A percentile compares a stretch with the other conserved stretches of the same genome.
phyloP scores from a whole-genome alignment of 2,113 vertebrate genomes.

The Chrysochloris asiatica region DNA sequence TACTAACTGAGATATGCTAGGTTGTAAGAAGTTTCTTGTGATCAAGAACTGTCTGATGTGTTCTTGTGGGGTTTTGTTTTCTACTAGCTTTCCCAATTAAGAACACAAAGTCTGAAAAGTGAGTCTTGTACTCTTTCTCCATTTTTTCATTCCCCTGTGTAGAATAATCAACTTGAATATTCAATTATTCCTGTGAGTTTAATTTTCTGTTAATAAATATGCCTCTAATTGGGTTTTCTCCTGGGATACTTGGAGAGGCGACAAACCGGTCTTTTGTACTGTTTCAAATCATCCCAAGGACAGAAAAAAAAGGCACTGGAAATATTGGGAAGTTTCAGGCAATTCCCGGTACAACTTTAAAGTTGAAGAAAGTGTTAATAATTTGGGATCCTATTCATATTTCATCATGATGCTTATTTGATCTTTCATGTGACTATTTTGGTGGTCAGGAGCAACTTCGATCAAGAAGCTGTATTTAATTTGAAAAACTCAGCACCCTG shows the following conservation, averaged over 20 bases:
- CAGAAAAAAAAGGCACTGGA: neutral
- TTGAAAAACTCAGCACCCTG: neutral
- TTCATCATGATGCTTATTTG: constrained; percentile 16
- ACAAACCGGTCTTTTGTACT: neutral
- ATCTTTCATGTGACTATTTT: neutral
- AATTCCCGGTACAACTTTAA: constrained; percentile 26
- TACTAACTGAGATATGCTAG: too few species aligned
- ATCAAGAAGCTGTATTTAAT: neutral
- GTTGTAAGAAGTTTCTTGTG: neutral
- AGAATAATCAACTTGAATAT: neutral
- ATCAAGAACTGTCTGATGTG: neutral
- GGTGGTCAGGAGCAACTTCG: neutral
- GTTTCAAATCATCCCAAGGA: constrained; percentile 32
- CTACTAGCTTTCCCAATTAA: neutral
- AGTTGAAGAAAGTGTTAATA: constrained; percentile 32
- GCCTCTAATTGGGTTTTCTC: neutral
- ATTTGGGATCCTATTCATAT: neutral
- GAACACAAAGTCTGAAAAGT: neutral
- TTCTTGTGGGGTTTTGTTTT: neutral
- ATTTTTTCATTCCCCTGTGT: neutral
- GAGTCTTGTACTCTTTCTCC: neutral
- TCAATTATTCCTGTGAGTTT: neutral
- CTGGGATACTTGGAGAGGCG: neutral
- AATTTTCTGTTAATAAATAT: neutral
- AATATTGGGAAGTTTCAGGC: neutral